Conservation (phyloP, 2,888 invertebrate genomes). For the Cheilosia vernalis region DNA sequence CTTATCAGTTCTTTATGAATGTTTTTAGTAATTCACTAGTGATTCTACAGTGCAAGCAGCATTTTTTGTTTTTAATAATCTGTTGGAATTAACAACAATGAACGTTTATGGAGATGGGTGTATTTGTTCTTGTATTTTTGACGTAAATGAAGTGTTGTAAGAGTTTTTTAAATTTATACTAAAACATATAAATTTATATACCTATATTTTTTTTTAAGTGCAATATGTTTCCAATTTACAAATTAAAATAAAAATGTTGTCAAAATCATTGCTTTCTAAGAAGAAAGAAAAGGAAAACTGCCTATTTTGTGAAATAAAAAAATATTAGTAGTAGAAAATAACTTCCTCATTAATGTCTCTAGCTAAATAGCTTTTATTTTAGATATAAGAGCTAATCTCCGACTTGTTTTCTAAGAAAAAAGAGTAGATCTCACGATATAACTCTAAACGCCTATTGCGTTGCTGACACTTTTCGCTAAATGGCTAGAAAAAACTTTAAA, state of each 20-base stretch:
- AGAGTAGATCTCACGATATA: neutral
- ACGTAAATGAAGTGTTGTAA: slow-evolving; percentile 47
- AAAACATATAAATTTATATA: slow-evolving; percentile 5
- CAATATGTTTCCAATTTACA: slow-evolving; percentile 16
- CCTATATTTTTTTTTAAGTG: neutral
- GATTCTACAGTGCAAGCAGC: slow-evolving; percentile 53
- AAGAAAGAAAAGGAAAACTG: neutral
- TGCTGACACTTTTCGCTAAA: slow-evolving; percentile 8
- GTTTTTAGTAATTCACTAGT: slow-evolving; percentile 8
- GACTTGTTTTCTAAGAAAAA: slow-evolving; percentile 20
- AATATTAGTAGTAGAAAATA: slow-evolving; percentile 6
- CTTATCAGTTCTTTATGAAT: slow-evolving; percentile 29
- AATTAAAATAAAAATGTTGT: slow-evolving; percentile 2
- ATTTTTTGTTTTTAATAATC: slow-evolving; percentile 2
- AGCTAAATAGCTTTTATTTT: slow-evolving; percentile 35
- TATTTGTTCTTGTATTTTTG: slow-evolving; percentile 45
- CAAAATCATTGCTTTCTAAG: neutral
- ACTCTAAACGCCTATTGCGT: slow-evolving; percentile 48
- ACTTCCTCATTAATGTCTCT: slow-evolving; percentile 20
- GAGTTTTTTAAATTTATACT: slow-evolving; percentile 4
- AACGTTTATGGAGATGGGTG: slow-evolving; percentile 55
- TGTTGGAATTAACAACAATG: slow-evolving; percentile 28
- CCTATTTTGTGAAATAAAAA: slow-evolving; percentile 4
- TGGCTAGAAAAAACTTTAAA: neutral
- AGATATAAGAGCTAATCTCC: neutral